Percentiles rank a stretch among this genome's conserved stretches.
Conservation (phyloP, 2,113 vertebrate genomes). For the Fulmarus glacialis region DNA sequence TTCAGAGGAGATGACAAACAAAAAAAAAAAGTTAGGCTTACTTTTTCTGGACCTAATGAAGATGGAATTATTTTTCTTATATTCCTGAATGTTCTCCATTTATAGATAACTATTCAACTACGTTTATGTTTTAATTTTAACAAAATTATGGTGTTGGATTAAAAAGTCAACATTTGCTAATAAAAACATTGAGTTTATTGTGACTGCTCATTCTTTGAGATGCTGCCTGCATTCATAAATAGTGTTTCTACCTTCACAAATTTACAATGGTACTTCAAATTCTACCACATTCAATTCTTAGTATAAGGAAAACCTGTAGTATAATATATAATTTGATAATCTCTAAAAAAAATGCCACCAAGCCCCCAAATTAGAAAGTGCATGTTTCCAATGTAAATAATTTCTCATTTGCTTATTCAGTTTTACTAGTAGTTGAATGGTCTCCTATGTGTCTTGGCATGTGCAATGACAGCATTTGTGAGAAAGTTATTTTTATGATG, state of each 20-base stretch:
- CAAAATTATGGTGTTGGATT: not conserved
- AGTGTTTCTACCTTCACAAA: not conserved
- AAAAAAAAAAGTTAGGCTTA: not conserved
- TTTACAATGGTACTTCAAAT: not conserved
- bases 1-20: not conserved
- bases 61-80: not conserved
- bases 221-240: not conserved
- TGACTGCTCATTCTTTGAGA: not conserved
- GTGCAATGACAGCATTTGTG: conserved; percentile 25
- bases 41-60: not conserved
- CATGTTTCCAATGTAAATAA: not conserved
- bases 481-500: conserved; percentile 48
- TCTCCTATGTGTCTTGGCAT: not conserved
- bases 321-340: not conserved
- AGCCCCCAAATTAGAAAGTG: not conserved
- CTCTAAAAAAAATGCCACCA: not conserved
- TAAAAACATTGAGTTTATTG: not conserved
- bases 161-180: not conserved
- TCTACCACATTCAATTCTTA: not conserved
- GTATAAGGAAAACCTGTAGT: not conserved
- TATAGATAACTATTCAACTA: not conserved
- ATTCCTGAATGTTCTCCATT: not conserved
- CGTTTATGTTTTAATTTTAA: not conserved
- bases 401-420: not conserved
- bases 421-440: not conserved